Conservation (phyloP, 2,113 vertebrate genomes). For the Otis tarda region DNA sequence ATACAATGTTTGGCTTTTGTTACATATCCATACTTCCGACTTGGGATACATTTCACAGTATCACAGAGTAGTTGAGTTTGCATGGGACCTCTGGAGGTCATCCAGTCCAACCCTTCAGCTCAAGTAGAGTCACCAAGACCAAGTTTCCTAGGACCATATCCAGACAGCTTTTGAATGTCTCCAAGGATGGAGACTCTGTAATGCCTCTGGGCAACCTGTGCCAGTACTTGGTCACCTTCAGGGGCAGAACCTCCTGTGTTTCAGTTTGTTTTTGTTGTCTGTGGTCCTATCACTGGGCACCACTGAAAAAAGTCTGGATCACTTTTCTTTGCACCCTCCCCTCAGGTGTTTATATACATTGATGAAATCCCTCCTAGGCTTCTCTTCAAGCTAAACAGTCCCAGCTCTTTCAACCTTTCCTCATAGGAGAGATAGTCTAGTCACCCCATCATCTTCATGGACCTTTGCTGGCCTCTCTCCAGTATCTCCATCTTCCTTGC, state of each 20-base stretch:
- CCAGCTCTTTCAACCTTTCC: not conserved
- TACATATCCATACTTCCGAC: not conserved
- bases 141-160: not conserved
- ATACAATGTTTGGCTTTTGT: not conserved
- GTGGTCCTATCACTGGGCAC: not conserved
- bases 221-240: not conserved
- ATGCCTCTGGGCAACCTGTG: not conserved
- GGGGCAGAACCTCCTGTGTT: not conserved
- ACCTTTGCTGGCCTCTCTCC: not conserved
- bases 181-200: not conserved
- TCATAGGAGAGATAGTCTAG: not conserved
- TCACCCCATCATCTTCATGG: not conserved
- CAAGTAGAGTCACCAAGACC: not conserved
- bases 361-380: not conserved
- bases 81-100: not conserved
- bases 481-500: not conserved
- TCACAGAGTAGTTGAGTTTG: not conserved
- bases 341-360: not conserved
- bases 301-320: not conserved
- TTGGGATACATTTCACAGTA: not conserved
- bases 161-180: not conserved
- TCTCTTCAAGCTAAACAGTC: not conserved
- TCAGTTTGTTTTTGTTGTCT: not conserved
- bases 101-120: not conserved
- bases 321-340: not conserved